Conservation (phyloP, 2,113 vertebrate species). For the Sapayoa aenigma region DNA sequence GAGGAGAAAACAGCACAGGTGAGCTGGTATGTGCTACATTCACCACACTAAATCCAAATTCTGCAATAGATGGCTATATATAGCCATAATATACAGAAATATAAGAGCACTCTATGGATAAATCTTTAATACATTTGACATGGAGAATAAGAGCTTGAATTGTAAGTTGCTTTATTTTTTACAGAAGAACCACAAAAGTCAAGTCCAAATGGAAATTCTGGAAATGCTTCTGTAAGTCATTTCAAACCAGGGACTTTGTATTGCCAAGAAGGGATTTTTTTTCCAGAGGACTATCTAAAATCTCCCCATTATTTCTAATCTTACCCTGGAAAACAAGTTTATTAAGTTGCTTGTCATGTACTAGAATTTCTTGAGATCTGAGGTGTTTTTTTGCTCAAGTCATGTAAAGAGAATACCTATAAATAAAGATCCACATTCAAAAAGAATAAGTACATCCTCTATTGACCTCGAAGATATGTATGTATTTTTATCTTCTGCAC, state of each 20-base stretch:
- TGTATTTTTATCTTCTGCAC: not conserved
- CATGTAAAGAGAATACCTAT: not conserved
- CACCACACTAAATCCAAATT: not conserved
- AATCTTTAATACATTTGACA: not conserved
- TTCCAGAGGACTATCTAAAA: not conserved
- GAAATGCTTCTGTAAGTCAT: not conserved
- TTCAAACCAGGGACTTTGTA: not conserved
- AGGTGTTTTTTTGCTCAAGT: fast-evolving
- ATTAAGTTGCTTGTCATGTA: not conserved
- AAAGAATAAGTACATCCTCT: not conserved
- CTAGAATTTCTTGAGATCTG: not conserved
- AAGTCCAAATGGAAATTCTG: not conserved
- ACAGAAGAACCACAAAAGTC: not conserved
- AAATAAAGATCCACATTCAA: not conserved
- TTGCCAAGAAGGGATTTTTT: not conserved
- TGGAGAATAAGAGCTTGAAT: not conserved
- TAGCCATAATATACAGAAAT: not conserved
- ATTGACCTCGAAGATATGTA: not conserved
- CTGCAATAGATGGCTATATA: not conserved
- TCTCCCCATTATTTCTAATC: not conserved
- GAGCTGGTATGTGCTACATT: not conserved
- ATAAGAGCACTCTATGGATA: not conserved
- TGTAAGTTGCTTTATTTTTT: not conserved
- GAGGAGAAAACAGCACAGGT: not conserved
- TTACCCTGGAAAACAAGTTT: not conserved